Base-by-base conservation (phyloP, 2,888 invertebrate species). In the Trypoxylon attenuatum region DNA sequence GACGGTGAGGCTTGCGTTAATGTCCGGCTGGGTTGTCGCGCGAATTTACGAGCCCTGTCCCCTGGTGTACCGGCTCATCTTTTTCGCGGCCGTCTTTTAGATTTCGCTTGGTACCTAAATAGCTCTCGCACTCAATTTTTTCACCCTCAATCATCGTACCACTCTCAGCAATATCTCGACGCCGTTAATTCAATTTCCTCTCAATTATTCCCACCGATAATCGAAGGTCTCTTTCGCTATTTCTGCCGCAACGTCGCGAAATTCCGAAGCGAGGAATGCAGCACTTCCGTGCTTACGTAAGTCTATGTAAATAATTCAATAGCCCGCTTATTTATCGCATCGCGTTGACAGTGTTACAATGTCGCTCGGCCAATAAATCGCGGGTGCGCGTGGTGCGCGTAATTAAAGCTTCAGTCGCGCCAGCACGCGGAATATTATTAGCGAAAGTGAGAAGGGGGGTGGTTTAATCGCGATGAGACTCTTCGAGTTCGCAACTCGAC, bases 1-100 rank as follows among this genome's bases (percentile, higher is more conserved):
- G 77, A 77, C 78, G 71, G 76, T 77, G 78, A 77, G 73, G 77
- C 71, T 76, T 71, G 78, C 78, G 76, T 78, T 77, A 77, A 78
- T 66, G 76, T 74, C 76, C 73, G 78, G 60, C 67, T 69, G 55
- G 73, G 76, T 76, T 71, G 73, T 76, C 74, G 74, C 74, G 74
- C 66, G 58, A 76, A 76, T 76, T 76, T 76, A 76, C 74, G 75
- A 77, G 47, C 75, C 54, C 53, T 67, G 76, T 76, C 65, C 57
- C 58, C 41, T 39, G 52, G 61, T 69, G 64, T 64, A 57, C 64
- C 68, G 62, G 27, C 27, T 27, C 63, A 64, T 66, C 66, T 77
- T 77, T 73, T 75, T 76, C 74, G 70, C 74, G 71, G 51, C 56
- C 69, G 65, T 62, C 72, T 58, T 72, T 69, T 60, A 69, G 69